These are phyloP conservation scores for Myotis pilosus DNA, from an alignment of 2,797 vertebrate genomes.

Conservation along the genomic window DNA sequence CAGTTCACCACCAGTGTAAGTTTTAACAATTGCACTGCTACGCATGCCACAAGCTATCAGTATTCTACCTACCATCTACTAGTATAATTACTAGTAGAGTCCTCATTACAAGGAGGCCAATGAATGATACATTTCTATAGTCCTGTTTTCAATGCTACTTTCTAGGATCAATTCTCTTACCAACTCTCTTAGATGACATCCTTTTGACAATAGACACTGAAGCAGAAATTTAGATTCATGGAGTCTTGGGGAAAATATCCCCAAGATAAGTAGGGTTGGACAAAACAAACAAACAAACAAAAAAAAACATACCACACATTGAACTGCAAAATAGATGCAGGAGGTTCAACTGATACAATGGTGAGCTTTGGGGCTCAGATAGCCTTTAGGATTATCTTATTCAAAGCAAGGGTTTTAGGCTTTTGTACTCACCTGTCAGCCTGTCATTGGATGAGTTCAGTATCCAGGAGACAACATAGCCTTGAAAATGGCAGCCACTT, in stretches of 20 bases:
- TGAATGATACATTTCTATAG: background rate
- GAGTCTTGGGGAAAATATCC: background rate
- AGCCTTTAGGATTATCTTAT: background rate
- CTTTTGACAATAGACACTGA: background rate
- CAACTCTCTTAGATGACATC: background rate
- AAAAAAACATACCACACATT: background rate
- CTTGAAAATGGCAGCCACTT: background rate
- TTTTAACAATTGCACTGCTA: background rate
- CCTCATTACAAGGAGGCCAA: background rate
- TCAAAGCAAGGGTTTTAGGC: background rate
- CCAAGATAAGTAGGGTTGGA: background rate
- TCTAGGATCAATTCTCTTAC: background rate
- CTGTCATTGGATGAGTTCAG: background rate
- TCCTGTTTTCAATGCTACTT: background rate
- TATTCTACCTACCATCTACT: background rate
- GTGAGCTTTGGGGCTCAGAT: background rate
- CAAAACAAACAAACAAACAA: too few relatives aligned
- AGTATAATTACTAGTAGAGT: background rate
- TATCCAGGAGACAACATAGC: background rate
- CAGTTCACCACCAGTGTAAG: background rate
- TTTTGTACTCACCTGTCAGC: background rate
- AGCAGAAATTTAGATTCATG: background rate
- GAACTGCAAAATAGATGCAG: background rate
- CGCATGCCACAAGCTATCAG: background rate
- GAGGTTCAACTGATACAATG: background rate